Evolutionary conservation across 2,113 vertebrate species (phyloP).

Genomic region (Nyctibius bracteatus): DNA sequence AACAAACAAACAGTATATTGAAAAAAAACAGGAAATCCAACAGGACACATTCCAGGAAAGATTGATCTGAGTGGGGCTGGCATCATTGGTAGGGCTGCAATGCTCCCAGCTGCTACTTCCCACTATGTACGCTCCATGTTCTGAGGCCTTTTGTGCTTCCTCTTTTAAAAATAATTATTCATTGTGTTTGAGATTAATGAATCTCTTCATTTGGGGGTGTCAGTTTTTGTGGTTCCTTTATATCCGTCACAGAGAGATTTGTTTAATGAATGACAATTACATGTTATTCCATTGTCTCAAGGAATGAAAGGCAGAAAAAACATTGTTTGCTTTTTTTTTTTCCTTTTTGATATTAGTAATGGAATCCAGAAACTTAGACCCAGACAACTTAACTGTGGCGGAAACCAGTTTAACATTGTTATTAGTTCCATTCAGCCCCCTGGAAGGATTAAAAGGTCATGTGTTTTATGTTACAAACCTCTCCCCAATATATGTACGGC

Average conservation of each 20-base stretch:
- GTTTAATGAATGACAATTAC: conserved; percentile 20
- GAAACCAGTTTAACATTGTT: background rate
- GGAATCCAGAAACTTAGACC: background rate
- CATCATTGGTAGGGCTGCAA: background rate
- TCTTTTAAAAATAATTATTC: conserved; percentile 27
- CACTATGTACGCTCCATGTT: background rate
- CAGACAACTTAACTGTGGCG: background rate
- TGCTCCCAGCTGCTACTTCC: background rate
- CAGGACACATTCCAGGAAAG: background rate
- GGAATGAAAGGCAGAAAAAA: conserved; percentile 27
- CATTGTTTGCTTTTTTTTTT: background rate
- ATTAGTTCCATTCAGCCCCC: background rate
- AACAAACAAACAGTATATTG: conserved; percentile 14
- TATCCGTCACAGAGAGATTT: conserved; percentile 5
- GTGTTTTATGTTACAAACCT: background rate
- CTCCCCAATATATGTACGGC: background rate
- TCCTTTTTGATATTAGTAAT: background rate
- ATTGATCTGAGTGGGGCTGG: background rate
- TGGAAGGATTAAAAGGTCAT: background rate
- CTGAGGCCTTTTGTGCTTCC: conserved; percentile 9
- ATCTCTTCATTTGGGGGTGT: background rate
- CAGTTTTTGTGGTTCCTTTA: conserved; percentile 21
- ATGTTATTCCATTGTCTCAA: conserved; percentile 20
- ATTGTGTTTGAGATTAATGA: conserved; percentile 49
- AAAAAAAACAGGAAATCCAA: conserved; percentile 12